phyloP scores from a whole-genome alignment of 2,797 vertebrate species.

The Pelobates cultripes region DNA sequence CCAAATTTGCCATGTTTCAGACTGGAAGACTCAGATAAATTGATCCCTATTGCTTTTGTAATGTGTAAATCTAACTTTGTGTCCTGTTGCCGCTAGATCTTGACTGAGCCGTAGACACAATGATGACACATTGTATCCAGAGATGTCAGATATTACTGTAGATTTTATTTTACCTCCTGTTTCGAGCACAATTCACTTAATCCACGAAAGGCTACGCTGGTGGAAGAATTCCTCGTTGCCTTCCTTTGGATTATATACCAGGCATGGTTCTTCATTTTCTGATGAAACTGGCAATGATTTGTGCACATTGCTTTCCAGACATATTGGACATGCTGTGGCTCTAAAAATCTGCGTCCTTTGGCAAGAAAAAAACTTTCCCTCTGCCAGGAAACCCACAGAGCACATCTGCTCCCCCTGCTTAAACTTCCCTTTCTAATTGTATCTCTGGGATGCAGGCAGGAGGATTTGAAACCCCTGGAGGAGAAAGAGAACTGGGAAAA shows the following conservation, averaged over 20 bases:
- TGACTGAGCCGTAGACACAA: slow-evolving; percentile 16
- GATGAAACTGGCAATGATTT: slow-evolving; percentile 33
- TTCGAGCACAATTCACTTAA: slow-evolving; percentile 40
- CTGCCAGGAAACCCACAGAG: slow-evolving; percentile 51
- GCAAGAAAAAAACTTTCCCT: slow-evolving; percentile 11
- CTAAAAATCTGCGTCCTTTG: slow-evolving; percentile 48
- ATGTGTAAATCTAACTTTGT: slow-evolving; percentile 48
- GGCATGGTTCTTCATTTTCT: neutral
- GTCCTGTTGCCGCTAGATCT: neutral
- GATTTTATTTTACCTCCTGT: slow-evolving; percentile 20
- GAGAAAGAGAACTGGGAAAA: neutral
- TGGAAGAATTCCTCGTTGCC: slow-evolving; percentile 18
- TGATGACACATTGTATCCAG: slow-evolving; percentile 32
- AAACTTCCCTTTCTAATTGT: slow-evolving; percentile 46
- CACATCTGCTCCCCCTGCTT: slow-evolving; percentile 48
- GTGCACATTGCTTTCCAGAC: slow-evolving; percentile 24
- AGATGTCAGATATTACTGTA: slow-evolving; percentile 5
- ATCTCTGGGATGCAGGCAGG: slow-evolving; percentile 45
- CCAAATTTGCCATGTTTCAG: slow-evolving; percentile 9
- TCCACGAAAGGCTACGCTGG: slow-evolving; percentile 40
- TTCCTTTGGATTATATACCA: slow-evolving; percentile 2
- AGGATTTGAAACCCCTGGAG: slow-evolving; percentile 41
- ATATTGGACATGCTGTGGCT: slow-evolving; percentile 43
- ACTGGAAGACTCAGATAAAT: slow-evolving; percentile 43
- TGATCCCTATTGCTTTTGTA: slow-evolving; percentile 31